Percentiles rank a stretch among this genome's conserved stretches.
These are phyloP conservation scores for Apamea sordens DNA, from an alignment of 2,888 invertebrate genomes.

Conservation along the genomic window DNA sequence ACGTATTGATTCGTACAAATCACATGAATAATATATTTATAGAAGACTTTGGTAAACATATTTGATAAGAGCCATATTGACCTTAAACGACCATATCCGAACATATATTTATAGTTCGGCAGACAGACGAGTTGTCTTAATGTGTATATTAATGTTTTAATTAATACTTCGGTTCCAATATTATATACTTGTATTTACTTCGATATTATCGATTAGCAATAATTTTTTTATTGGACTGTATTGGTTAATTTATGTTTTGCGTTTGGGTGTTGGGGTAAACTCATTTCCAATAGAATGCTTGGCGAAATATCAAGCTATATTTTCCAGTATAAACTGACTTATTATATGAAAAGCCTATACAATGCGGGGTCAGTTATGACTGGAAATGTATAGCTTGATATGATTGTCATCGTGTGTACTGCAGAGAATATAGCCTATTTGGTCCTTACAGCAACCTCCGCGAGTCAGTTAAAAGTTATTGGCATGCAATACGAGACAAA, in stretches of 20 bases:
- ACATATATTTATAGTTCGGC: slow-evolving; percentile 28
- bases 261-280: slow-evolving; percentile 2
- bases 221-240: slow-evolving; percentile 25
- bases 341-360: too few relatives aligned
- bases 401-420: too few relatives aligned
- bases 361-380: too few relatives aligned
- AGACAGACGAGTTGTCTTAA: slow-evolving; percentile 38
- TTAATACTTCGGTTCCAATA: slow-evolving; percentile 48
- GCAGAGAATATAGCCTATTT: too few relatives aligned
- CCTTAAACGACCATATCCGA: slow-evolving; percentile 30
- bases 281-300: not conserved
- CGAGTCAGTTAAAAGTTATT: too few relatives aligned
- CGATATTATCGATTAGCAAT: slow-evolving; percentile 46
- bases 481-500: too few relatives aligned
- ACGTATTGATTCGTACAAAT: slow-evolving; percentile 7
- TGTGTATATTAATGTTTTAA: slow-evolving; percentile 65
- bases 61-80: slow-evolving; percentile 45
- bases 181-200: slow-evolving; percentile 21
- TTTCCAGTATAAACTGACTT: too few relatives aligned
- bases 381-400: too few relatives aligned
- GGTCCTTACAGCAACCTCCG: too few relatives aligned
- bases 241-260: slow-evolving; percentile 32
- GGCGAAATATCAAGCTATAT: too few relatives aligned
- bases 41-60: slow-evolving; percentile 43
- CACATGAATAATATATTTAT: slow-evolving; percentile 36